These are phyloP conservation scores for Paraplagusia blochii DNA, from an alignment of 2,113 vertebrate genomes.

Conservation along the genomic window DNA sequence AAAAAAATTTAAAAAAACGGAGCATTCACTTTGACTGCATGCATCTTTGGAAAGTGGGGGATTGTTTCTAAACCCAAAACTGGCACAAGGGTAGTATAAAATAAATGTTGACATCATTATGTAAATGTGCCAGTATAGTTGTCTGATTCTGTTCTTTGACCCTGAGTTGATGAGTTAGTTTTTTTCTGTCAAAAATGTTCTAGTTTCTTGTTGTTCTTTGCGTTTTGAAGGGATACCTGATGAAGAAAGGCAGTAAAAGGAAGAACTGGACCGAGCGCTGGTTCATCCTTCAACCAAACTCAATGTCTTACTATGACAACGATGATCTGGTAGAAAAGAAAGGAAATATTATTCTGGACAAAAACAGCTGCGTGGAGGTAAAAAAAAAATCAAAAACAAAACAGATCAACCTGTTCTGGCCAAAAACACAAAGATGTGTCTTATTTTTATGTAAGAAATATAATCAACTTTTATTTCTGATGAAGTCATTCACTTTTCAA, in stretches of 20 bases:
- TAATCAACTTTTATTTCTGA: background rate
- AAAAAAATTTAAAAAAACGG: no score
- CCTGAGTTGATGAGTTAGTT: no score
- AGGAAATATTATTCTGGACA: constrained; percentile 86
- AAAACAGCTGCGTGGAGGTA: constrained; percentile 90
- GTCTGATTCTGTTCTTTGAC: no score
- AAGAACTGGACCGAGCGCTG: constrained; percentile 98
- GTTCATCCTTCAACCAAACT: constrained; percentile 88
- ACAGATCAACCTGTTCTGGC: background rate
- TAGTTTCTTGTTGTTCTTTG: background rate
- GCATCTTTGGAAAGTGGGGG: no score
- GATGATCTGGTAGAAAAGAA: constrained; percentile 93
- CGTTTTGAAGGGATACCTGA: constrained; percentile 87
- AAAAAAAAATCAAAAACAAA: background rate
- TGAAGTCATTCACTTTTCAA: background rate
- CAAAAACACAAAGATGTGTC: background rate
- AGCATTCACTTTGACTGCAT: no score
- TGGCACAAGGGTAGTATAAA: no score
- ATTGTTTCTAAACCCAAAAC: no score
- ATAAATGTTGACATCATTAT: no score
- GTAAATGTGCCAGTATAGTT: no score
- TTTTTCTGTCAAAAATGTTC: no score
- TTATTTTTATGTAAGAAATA: no score
- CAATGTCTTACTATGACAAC: constrained; percentile 86
- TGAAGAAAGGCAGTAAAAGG: constrained; percentile 93